These are phyloP conservation scores for Pristionchus entomophagus DNA, from an alignment of 2,888 invertebrate genomes.

Conservation along the genomic window DNA sequence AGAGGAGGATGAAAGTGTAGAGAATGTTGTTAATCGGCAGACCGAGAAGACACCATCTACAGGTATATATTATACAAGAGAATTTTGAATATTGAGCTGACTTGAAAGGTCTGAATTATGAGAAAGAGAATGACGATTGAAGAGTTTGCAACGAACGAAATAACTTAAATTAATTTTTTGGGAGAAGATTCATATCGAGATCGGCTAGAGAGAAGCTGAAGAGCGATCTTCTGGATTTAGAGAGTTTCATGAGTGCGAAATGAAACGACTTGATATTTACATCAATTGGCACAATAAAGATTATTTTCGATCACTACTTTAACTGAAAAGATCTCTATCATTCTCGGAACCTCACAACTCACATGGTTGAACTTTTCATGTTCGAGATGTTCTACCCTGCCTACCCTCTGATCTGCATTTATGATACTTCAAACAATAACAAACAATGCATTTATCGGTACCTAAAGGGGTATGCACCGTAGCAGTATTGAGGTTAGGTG, in stretches of 20 bases:
- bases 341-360: no score
- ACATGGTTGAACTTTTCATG: no score
- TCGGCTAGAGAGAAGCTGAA: neutral
- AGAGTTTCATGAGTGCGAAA: neutral
- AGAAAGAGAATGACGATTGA: neutral
- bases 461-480: no score
- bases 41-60: neutral
- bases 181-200: neutral
- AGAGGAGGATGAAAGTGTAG: neutral
- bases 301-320: no score
- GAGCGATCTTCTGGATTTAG: neutral
- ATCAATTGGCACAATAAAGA: no score
- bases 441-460: no score
- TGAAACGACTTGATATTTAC: no score
- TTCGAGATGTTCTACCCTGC: no score
- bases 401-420: no score
- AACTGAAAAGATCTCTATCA: no score
- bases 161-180: neutral
- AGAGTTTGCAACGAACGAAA: neutral
- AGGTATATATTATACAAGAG: neutral
- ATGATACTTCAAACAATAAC: no score
- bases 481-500: no score
- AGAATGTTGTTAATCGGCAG: neutral
- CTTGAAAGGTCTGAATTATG: neutral
- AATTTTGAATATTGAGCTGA: neutral